phyloP scores from a whole-genome alignment of 2,888 invertebrate species.

The Drosophila ezoana region DNA sequence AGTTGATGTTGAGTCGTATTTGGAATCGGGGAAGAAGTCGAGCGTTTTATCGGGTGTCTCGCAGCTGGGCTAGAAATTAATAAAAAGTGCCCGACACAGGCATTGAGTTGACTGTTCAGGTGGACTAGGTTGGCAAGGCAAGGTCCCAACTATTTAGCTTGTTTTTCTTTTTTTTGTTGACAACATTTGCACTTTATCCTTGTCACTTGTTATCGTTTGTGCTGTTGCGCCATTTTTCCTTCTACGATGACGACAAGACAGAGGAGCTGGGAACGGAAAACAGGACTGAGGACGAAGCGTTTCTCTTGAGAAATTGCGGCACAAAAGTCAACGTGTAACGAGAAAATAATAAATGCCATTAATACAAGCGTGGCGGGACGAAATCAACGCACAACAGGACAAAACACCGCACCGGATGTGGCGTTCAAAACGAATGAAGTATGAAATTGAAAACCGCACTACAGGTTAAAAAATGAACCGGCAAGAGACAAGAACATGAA shows the following conservation, averaged over 20 bases:
- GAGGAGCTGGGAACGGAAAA: neutral
- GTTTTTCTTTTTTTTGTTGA: conserved; percentile 44
- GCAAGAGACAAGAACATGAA: conserved; percentile 7
- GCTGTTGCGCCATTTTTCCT: conserved; percentile 57
- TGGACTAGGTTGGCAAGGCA: conserved; percentile 33
- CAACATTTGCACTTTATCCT: conserved; percentile 79
- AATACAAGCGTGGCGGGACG: conserved; percentile 62
- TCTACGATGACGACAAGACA: conserved; percentile 39
- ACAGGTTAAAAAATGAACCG: conserved; percentile 53
- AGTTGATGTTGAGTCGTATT: conserved; percentile 20
- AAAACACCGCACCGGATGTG: conserved; percentile 53
- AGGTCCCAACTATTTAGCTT: conserved; percentile 50
- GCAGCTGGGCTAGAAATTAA: conserved; percentile 67
- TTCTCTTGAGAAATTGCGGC: conserved; percentile 77
- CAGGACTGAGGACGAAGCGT: conserved; percentile 16
- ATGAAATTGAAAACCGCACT: conserved; percentile 79
- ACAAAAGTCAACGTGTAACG: conserved; percentile 83
- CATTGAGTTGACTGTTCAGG: conserved; percentile 19
- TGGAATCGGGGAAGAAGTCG: conserved; percentile 26
- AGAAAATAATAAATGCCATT: conserved; percentile 84
- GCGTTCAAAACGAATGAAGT: conserved; percentile 73
- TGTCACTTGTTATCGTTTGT: conserved; percentile 76
- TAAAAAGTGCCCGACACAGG: conserved; percentile 47
- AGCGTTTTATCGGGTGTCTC: conserved; percentile 61
- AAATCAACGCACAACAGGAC: conserved; percentile 20